Conservation (phyloP, 1,140 invertebrate species). For the Pogonognathellus flavescens region DNA sequence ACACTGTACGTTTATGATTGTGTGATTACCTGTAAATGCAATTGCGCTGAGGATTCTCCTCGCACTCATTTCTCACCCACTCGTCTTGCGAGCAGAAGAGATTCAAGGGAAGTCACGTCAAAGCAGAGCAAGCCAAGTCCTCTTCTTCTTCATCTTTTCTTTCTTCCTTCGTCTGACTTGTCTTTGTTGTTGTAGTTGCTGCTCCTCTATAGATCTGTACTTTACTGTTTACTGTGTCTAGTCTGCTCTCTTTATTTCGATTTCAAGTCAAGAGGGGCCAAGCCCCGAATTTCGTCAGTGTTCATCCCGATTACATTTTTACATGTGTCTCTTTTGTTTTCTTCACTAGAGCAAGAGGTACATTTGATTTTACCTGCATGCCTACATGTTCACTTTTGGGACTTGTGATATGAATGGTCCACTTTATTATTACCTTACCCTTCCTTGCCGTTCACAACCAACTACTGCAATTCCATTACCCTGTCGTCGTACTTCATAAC, state of each 20-base stretch:
- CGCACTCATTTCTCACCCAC: constrained; percentile 10
- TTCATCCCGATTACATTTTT: constrained; percentile 30
- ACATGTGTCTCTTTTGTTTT: constrained; percentile 42
- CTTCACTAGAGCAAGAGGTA: background rate
- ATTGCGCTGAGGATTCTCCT: constrained; percentile 30
- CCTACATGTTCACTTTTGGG: too few species aligned
- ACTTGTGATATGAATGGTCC: too few species aligned
- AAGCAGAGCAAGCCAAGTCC: too few species aligned
- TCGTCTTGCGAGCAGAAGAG: background rate
- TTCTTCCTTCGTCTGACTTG: background rate
- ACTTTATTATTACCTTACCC: too few species aligned
- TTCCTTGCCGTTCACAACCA: too few species aligned
- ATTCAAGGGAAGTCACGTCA: background rate
- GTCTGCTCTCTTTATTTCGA: background rate
- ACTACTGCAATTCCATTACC: too few species aligned
- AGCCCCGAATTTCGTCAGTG: constrained; percentile 31
- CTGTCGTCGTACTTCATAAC: too few species aligned
- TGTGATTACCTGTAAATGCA: constrained; percentile 45
- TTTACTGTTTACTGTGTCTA: background rate
- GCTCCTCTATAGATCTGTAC: background rate
- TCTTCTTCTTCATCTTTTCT: too few species aligned
- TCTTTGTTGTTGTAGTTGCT: background rate
- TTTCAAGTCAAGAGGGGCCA: constrained; percentile 40
- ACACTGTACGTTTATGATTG: constrained; percentile 44
- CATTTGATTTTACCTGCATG: too few species aligned